A percentile compares a stretch with the other conserved stretches of the same genome.
phyloP scores from a whole-genome alignment of 1,140 invertebrate genomes.

The Apis cerana region DNA sequence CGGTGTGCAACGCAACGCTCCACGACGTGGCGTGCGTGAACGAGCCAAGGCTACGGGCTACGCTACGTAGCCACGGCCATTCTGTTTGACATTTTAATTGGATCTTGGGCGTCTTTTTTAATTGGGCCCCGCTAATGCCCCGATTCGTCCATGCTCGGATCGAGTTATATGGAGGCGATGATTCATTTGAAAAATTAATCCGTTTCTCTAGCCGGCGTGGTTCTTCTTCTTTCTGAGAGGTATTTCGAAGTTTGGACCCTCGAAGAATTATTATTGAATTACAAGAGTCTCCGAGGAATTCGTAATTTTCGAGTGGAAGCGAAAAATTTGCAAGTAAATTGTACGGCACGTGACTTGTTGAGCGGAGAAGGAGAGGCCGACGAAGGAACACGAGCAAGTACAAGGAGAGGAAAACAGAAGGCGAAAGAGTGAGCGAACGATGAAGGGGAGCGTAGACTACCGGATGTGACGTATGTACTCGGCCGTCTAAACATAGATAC shows the following conservation, averaged over 20 bases:
- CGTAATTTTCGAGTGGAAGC: too few species aligned
- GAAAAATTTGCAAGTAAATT: neutral
- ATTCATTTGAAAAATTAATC: too few species aligned
- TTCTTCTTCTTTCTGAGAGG: too few species aligned
- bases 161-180: too few species aligned
- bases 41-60: neutral
- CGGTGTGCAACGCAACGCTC: too few species aligned
- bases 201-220: too few species aligned
- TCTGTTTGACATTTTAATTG: conserved; percentile 63
- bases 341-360: conserved; percentile 16
- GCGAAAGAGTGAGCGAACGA: conserved; percentile 50
- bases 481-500: conserved; percentile 73
- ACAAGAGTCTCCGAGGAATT: too few species aligned
- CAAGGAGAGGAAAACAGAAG: conserved; percentile 22
- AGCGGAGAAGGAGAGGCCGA: neutral
- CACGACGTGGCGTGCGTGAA: neutral
- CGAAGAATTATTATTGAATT: too few species aligned
- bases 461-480: conserved; percentile 74
- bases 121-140: conserved; percentile 62
- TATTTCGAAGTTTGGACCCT: too few species aligned
- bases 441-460: conserved; percentile 63
- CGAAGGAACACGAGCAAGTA: conserved; percentile 14
- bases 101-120: conserved; percentile 64
- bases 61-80: neutral
- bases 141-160: conserved; percentile 31